Conservation (phyloP, 2,888 invertebrate genomes). For the Sarcophaga subvicina region DNA sequence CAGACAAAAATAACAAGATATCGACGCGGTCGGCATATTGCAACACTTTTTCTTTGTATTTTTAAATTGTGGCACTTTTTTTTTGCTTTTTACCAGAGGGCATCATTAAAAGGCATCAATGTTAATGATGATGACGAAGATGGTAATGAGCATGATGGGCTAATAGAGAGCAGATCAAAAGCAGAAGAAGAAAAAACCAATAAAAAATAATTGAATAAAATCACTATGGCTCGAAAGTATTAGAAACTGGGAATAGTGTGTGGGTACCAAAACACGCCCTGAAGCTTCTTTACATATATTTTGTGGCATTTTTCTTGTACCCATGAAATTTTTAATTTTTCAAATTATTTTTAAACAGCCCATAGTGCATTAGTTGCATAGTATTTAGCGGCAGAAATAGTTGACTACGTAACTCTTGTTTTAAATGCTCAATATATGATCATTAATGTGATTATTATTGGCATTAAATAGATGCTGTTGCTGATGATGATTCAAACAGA, state of each 20-base stretch:
- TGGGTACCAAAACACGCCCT: no score
- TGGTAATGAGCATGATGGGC: slow-evolving; percentile 20
- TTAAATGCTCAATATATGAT: slow-evolving; percentile 26
- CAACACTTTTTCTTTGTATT: slow-evolving; percentile 49
- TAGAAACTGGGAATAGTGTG: background rate
- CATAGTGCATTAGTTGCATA: slow-evolving; percentile 12
- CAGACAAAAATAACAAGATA: slow-evolving; percentile 43
- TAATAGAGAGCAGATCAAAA: background rate
- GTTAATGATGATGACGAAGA: slow-evolving; percentile 62
- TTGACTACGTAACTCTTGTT: slow-evolving; percentile 22
- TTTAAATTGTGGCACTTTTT: background rate
- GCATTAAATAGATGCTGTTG: slow-evolving; percentile 56
- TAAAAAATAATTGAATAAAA: slow-evolving; percentile 51
- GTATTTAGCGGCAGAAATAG: background rate
- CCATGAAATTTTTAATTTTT: no score
- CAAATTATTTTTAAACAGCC: background rate
- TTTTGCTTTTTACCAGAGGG: slow-evolving; percentile 48
- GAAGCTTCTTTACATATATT: no score
- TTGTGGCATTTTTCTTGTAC: no score
- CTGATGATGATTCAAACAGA: slow-evolving; percentile 29
- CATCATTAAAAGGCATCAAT: slow-evolving; percentile 65
- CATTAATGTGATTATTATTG: slow-evolving; percentile 31
- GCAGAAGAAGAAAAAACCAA: background rate
- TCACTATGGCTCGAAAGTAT: slow-evolving; percentile 10
- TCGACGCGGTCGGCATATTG: slow-evolving; percentile 42